Evolutionary conservation across 2,888 invertebrate species (phyloP).

Genomic region (Drosophila pseudotakahashii): DNA sequence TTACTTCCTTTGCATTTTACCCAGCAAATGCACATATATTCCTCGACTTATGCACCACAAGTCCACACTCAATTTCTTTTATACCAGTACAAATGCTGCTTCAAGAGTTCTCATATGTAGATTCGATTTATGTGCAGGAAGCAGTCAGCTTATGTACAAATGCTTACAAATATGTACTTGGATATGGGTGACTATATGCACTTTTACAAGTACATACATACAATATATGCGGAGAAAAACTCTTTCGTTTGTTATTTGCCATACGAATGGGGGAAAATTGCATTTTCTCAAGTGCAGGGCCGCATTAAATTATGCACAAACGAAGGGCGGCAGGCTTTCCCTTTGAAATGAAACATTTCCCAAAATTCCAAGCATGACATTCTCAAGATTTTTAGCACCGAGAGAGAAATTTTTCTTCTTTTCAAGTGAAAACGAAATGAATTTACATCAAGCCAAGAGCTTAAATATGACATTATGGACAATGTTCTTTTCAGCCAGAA

Average conservation of each 20-base stretch:
- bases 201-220: not conserved
- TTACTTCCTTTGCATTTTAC: conserved; percentile 19
- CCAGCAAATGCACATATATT: conserved; percentile 16
- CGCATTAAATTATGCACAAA: conserved; percentile 49
- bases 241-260: conserved; percentile 37
- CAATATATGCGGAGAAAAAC: conserved; percentile 26
- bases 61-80: conserved; percentile 35
- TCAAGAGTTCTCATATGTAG: conserved; percentile 26
- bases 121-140: conserved; percentile 17
- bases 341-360: conserved; percentile 41
- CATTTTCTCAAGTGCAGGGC: conserved; percentile 49
- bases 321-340: conserved; percentile 29
- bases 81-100: conserved; percentile 17
- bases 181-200: conserved; percentile 20
- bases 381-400: conserved; percentile 41
- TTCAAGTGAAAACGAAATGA: conserved; percentile 26
- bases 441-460: conserved; percentile 3
- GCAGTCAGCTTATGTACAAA: conserved; percentile 27
- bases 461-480: conserved; percentile 15
- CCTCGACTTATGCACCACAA: conserved; percentile 21
- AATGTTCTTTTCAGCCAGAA: not conserved
- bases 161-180: conserved; percentile 24
- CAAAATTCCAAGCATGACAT: conserved; percentile 37
- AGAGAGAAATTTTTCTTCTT: not conserved
- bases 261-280: conserved; percentile 44